phyloP scores from a whole-genome alignment of 2,113 vertebrate genomes.

The Promerops cafer region DNA sequence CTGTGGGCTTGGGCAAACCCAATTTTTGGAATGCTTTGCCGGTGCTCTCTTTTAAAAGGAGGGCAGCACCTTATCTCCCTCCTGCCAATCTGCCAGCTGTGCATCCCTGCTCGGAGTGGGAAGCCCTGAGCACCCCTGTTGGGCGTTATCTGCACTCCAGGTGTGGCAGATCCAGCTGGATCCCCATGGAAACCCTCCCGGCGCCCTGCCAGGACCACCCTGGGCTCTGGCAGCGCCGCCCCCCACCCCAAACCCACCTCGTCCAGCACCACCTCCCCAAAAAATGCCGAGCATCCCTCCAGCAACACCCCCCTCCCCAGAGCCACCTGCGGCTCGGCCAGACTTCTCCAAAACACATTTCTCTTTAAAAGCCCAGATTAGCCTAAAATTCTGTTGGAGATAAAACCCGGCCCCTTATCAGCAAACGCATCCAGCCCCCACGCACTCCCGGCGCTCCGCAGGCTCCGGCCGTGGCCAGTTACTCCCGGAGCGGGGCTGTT shows the following conservation, averaged over 20 bases:
- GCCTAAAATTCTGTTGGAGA: not conserved
- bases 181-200: not conserved
- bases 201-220: constrained; percentile 41
- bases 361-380: constrained; percentile 53
- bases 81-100: not conserved
- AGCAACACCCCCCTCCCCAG: not conserved
- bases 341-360: constrained; percentile 26
- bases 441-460: not conserved
- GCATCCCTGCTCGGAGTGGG: not conserved
- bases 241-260: not conserved
- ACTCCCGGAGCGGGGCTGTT: not conserved
- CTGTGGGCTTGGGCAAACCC: not conserved
- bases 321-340: not conserved
- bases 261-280: not conserved
- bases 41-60: not conserved
- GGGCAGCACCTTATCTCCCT: not conserved
- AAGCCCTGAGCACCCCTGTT: not conserved
- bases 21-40: not conserved
- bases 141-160: constrained; percentile 19
- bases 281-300: not conserved
- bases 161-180: not conserved
- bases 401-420: constrained; percentile 13
- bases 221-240: not conserved
- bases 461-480: not conserved
- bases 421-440: constrained; percentile 10